Conservation (phyloP, 2,888 invertebrate species). For the Clistopyga incitator region DNA sequence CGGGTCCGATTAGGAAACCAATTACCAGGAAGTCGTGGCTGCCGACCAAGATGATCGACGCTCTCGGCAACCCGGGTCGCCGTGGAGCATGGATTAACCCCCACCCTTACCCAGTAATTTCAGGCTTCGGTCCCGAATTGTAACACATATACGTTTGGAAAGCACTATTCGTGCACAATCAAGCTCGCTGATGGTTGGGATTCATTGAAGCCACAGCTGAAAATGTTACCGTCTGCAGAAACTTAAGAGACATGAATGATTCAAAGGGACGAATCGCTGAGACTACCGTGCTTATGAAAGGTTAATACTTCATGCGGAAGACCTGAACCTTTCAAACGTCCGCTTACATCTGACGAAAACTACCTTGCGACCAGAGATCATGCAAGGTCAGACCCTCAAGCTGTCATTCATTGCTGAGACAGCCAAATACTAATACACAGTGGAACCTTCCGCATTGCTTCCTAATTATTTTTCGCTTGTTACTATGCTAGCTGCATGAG, state of each 20-base stretch:
- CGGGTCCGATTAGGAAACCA: slow-evolving; percentile 50
- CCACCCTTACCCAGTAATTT: slow-evolving; percentile 2
- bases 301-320: too few relatives aligned
- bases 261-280: not conserved
- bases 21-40: slow-evolving; percentile 45
- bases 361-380: too few relatives aligned
- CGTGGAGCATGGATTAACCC: slow-evolving; percentile 1
- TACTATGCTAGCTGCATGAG: too few relatives aligned
- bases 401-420: too few relatives aligned
- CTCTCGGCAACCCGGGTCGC: not conserved
- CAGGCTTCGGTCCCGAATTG: not conserved
- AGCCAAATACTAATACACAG: too few relatives aligned
- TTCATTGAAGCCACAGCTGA: not conserved
- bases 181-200: not conserved
- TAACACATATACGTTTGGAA: not conserved
- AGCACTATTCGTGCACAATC: not conserved
- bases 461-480: too few relatives aligned
- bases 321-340: too few relatives aligned
- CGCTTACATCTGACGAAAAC: too few relatives aligned
- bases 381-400: too few relatives aligned
- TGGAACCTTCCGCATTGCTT: too few relatives aligned
- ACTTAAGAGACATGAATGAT: not conserved
- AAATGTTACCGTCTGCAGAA: not conserved
- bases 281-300: too few relatives aligned
- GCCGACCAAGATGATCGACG: slow-evolving; percentile 40